A percentile compares a stretch with the other conserved stretches of the same genome.
Conservation (phyloP, 2,113 vertebrate genomes). For the Oreochromis niloticus region DNA sequence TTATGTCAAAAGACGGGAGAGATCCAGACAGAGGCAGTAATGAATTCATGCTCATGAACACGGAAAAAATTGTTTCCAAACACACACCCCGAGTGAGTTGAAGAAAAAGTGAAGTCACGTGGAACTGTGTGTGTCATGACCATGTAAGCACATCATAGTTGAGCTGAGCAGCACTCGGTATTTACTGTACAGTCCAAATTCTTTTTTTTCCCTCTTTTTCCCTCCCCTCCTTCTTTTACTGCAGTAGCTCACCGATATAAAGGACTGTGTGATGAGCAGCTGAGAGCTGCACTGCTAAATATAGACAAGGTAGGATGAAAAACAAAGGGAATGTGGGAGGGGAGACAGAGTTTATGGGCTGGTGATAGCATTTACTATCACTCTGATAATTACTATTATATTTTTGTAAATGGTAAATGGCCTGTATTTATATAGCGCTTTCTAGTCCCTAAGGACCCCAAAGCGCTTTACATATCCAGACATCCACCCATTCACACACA, state of each 20-base stretch:
- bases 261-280: constrained; percentile 14
- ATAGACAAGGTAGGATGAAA: constrained; percentile 51
- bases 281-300: constrained; percentile 37
- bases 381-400: constrained; percentile 9
- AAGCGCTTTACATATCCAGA: too few relatives aligned
- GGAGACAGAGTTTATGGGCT: not conserved
- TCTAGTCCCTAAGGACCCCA: too few relatives aligned
- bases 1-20: not conserved
- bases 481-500: too few relatives aligned
- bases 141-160: not conserved
- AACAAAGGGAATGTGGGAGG: not conserved
- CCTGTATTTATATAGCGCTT: too few relatives aligned
- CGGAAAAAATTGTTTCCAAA: not conserved
- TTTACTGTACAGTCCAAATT: constrained; percentile 1
- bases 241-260: not conserved
- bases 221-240: not conserved
- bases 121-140: not conserved
- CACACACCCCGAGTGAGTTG: not conserved
- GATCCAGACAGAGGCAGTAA: not conserved
- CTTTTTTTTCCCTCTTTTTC: not conserved
- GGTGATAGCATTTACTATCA: not conserved
- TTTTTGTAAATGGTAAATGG: too few relatives aligned
- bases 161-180: not conserved
- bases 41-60: not conserved
- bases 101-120: not conserved